A percentile compares a stretch with the other conserved stretches of the same genome.
These are phyloP conservation scores for Xiphophorus maculatus DNA, from an alignment of 2,113 vertebrate genomes.

Conservation along the genomic window DNA sequence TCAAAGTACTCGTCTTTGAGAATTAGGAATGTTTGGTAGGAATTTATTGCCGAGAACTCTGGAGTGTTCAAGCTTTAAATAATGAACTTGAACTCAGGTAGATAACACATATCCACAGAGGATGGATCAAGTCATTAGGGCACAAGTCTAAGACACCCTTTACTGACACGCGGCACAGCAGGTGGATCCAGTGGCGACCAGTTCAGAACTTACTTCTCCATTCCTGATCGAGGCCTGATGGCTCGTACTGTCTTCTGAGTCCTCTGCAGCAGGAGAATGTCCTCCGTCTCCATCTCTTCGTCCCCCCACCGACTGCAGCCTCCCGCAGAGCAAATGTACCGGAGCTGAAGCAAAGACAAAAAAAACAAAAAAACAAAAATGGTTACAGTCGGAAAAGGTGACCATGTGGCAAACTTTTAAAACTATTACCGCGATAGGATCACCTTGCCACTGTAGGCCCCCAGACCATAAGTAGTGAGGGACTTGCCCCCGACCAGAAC, in stretches of 20 bases:
- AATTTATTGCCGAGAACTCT: too few species aligned
- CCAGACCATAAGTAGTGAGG: conserved; percentile 93
- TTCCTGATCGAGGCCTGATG: conserved; percentile 92
- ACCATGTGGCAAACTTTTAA: background rate
- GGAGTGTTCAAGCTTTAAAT: too few species aligned
- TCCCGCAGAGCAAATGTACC: conserved; percentile 93
- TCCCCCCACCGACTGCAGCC: conserved; percentile 93
- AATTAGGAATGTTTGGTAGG: too few species aligned
- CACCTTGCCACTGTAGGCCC: conserved; percentile 94
- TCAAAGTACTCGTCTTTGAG: too few species aligned
- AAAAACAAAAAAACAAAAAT: background rate
- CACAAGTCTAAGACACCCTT: too few species aligned
- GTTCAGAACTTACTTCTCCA: conserved; percentile 88
- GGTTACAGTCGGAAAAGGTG: background rate
- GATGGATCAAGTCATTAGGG: too few species aligned
- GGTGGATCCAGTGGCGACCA: background rate
- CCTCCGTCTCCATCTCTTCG: conserved; percentile 87
- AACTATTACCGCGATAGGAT: background rate
- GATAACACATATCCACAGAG: too few species aligned
- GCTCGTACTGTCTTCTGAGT: conserved; percentile 97
- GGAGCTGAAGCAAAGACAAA: conserved; percentile 79
- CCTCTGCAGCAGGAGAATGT: conserved; percentile 90
- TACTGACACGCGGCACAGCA: too few species aligned
- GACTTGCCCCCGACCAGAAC: conserved; percentile 97
- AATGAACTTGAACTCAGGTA: too few species aligned